These are phyloP conservation scores for Eubucco bourcierii DNA, from an alignment of 2,113 vertebrate genomes.

Conservation along the genomic window DNA sequence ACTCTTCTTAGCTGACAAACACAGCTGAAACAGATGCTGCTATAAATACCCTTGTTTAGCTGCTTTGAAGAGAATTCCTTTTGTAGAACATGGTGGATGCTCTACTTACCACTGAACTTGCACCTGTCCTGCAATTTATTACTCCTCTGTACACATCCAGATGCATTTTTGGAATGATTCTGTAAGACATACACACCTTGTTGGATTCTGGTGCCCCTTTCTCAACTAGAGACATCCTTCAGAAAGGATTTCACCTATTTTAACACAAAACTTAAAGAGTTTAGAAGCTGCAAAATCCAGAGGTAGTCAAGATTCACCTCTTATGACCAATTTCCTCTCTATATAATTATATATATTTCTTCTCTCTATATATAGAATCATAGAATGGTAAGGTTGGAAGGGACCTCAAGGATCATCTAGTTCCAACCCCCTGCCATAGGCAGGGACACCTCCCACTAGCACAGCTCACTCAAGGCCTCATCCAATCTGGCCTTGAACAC, in stretches of 20 bases:
- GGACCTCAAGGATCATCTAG: too few species aligned
- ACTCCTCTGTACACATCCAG: neutral
- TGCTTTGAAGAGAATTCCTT: constrained; percentile 45
- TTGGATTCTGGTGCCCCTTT: neutral
- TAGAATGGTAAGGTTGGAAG: too few species aligned
- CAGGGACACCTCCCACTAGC: too few species aligned
- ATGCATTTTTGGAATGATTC: neutral
- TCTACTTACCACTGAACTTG: constrained; percentile 5
- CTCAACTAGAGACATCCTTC: neutral
- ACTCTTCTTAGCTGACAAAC: constrained; percentile 43
- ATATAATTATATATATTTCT: too few species aligned
- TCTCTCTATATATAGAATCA: too few species aligned
- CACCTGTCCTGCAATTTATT: constrained; percentile 31
- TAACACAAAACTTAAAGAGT: neutral
- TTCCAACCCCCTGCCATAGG: too few species aligned
- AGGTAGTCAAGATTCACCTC: neutral
- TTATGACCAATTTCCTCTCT: neutral
- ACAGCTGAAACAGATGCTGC: constrained; percentile 71
- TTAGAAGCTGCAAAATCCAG: neutral
- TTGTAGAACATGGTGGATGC: constrained; percentile 45
- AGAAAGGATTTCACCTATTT: neutral
- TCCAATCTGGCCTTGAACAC: too few species aligned
- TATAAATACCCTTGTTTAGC: constrained; percentile 64
- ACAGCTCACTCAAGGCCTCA: too few species aligned
- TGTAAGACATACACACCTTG: neutral